Evolutionary conservation across 2,797 vertebrate genomes (phyloP), one percentile per base, ranked within the genome.

Genomic region (Brachyalestes nurse): DNA sequence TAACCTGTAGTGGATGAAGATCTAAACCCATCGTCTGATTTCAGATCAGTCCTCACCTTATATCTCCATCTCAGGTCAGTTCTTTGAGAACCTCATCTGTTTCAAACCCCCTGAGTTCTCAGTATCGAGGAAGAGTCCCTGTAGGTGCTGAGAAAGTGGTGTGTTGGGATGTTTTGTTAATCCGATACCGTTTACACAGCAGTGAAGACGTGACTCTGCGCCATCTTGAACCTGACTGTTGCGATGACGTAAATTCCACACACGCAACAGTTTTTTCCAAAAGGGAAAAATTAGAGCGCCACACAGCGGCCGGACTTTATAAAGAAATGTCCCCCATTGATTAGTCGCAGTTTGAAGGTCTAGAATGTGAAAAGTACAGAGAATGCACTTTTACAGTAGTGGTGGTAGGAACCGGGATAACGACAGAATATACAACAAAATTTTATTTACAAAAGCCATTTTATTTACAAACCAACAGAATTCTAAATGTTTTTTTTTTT

Each of bases 201-300:
- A 25, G 13, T 42, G 61, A 42, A 40, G 38, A 51, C 34, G 45
- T 42, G 17, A 73, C 75, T 60, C n/a, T 60, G 47, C 75, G 75
- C 81, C 81, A 82, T 82, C 14, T 82, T 82, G 61, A 78, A 73
- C 14, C 12, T 49, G 6, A 47, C 25, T 5, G 51, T 61, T 40
- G 0, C 0, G 4, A 2, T 77, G 75, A 82, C 81, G 81, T 78
- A n/a, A n/a, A n/a, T n/a, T n/a, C n/a, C n/a, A n/a, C 75, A 78
- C 3, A 19, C 1, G 12, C 14, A 64, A 6, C 40, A 13, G 19
- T 45, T 19, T 55, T 5, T 55, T 53, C 2, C 5, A 4, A 13
- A 4, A 71, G 23, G 25, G 34, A 49, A 70, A 70, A 8, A 12
- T 49, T 70, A 70, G n/a, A n/a, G 8, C 17, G 70, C 70, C 70